Conservation (phyloP, 2,888 invertebrate genomes). For the Eupithecia insigniata region DNA sequence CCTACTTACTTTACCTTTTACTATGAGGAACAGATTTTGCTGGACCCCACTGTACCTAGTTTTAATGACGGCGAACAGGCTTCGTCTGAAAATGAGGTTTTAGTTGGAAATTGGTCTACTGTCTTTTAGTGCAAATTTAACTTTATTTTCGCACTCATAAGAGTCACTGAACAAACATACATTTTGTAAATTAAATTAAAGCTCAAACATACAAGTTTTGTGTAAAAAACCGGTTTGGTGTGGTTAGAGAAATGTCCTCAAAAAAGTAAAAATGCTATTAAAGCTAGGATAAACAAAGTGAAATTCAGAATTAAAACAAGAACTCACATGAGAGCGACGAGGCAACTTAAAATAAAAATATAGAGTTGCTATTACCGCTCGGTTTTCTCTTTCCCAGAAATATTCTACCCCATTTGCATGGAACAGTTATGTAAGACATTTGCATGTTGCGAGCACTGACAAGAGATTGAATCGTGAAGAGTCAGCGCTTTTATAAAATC, state of each 20-base stretch:
- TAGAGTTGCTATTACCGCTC: conserved; percentile 3
- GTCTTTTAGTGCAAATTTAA: conserved; percentile 4
- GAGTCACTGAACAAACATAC: not conserved
- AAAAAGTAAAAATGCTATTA: not conserved
- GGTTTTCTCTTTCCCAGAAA: conserved; percentile 16
- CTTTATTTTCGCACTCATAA: not conserved
- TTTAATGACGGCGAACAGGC: conserved; percentile 29
- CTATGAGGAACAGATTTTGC: not conserved
- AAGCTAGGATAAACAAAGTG: not conserved
- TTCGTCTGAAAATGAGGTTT: conserved; percentile 27
- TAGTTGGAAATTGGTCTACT: conserved; percentile 25
- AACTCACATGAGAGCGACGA: conserved; percentile 16
- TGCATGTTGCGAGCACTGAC: conserved; percentile 16
- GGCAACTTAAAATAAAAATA: conserved; percentile 16
- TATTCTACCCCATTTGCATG: conserved; percentile 17
- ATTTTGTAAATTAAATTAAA: not conserved
- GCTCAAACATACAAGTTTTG: not conserved
- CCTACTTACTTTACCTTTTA: not conserved
- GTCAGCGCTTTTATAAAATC: not conserved
- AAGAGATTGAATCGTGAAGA: not conserved
- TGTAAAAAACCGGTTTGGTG: not conserved
- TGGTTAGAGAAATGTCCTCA: not conserved
- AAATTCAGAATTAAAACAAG: not conserved
- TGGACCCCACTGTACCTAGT: conserved; percentile 14
- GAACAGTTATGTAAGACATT: conserved; percentile 17